Evolutionary conservation across 2,888 invertebrate genomes (phyloP).

Genomic region (Archaeoteleia sp.): DNA sequence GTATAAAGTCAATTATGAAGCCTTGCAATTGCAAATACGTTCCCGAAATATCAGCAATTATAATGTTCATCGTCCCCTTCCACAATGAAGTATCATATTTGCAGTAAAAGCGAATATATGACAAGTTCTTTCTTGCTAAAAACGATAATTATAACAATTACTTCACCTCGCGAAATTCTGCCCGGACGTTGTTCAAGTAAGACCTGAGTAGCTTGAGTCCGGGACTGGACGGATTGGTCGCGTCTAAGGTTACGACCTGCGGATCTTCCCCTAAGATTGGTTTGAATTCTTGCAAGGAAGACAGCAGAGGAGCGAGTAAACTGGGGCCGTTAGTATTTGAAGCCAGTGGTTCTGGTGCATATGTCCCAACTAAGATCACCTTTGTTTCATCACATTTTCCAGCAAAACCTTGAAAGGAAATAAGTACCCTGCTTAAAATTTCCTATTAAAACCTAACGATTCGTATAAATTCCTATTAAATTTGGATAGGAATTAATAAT

Average conservation of each 20-base stretch:
- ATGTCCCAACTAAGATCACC: slow-evolving; percentile 72
- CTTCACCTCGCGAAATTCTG: slow-evolving; percentile 72
- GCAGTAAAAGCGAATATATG: slow-evolving; percentile 42
- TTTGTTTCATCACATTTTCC: slow-evolving; percentile 70
- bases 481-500: no score
- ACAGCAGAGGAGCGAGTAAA: slow-evolving; percentile 68
- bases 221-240: slow-evolving; percentile 73
- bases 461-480: no score
- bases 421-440: no score
- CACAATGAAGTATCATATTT: slow-evolving; percentile 42
- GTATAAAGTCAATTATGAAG: slow-evolving; percentile 26
- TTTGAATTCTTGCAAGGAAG: slow-evolving; percentile 69
- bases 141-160: slow-evolving; percentile 25
- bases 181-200: slow-evolving; percentile 67
- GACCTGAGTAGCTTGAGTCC: slow-evolving; percentile 71
- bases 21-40: slow-evolving; percentile 53
- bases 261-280: slow-evolving; percentile 71
- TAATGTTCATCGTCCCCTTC: slow-evolving; percentile 34
- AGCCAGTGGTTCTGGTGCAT: slow-evolving; percentile 70
- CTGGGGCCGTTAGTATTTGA: slow-evolving; percentile 66
- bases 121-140: slow-evolving; percentile 22
- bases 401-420: slow-evolving; percentile 62
- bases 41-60: slow-evolving; percentile 47
- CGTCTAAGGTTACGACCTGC: slow-evolving; percentile 70
- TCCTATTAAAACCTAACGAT: no score